A percentile compares a stretch with the other conserved stretches of the same genome.
Conservation (phyloP, 2,888 invertebrate genomes). For the Apamea anceps region DNA sequence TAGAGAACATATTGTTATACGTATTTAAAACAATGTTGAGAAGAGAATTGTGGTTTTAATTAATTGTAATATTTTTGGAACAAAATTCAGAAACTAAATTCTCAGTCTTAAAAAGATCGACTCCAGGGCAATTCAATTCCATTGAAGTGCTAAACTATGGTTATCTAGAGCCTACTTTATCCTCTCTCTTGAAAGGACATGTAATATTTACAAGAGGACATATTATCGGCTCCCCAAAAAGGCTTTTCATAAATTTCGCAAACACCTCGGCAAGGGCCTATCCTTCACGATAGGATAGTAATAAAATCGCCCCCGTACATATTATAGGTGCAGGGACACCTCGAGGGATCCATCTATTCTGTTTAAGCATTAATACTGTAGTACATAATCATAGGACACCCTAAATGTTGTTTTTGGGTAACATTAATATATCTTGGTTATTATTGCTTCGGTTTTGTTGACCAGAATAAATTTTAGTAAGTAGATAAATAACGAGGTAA, state of each 20-base stretch:
- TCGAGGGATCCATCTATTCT: conserved; percentile 86
- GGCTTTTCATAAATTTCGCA: conserved; percentile 82
- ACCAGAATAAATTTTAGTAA: not conserved
- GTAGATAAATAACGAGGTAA: not conserved
- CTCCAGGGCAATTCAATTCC: conserved; percentile 5
- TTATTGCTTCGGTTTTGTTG: conserved; percentile 27
- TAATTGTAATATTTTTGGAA: not conserved
- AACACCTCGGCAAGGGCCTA: conserved; percentile 77
- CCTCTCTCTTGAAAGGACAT: conserved; percentile 64
- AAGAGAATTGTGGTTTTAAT: not conserved
- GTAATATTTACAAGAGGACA: conserved; percentile 78
- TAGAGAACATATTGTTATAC: not conserved
- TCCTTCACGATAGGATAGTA: conserved; percentile 84
- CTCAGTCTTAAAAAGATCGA: not conserved
- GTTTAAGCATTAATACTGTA: conserved; percentile 85
- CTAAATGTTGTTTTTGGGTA: conserved; percentile 58
- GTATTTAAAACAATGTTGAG: not conserved
- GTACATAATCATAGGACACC: conserved; percentile 73
- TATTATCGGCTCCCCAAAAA: conserved; percentile 73
- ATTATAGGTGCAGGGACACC: conserved; percentile 82
- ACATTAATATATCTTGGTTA: conserved; percentile 51
- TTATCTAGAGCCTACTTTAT: conserved; percentile 61
- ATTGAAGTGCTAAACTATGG: conserved; percentile 51
- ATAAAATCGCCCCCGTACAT: conserved; percentile 86
- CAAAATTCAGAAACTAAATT: too few relatives aligned